phyloP scores from a whole-genome alignment of 2,888 invertebrate species.

The Drosophila nr. perissopoda region DNA sequence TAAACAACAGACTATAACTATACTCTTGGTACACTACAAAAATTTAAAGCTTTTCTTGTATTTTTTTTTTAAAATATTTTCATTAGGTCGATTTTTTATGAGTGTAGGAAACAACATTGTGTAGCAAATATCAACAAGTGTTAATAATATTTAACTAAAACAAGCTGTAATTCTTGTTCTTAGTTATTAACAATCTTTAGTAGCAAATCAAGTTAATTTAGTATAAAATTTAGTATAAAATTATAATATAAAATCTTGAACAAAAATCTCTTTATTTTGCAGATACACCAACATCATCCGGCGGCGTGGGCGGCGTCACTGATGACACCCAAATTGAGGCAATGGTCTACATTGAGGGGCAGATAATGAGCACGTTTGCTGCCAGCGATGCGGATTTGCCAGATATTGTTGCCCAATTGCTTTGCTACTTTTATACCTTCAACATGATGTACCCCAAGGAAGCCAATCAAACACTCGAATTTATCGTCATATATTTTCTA shows the following conservation, averaged over 20 bases:
- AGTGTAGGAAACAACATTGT: too few species aligned
- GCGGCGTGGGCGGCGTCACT: slow-evolving; percentile 11
- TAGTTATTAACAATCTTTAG: neutral
- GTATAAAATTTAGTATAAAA: too few species aligned
- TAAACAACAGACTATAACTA: neutral
- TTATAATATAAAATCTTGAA: neutral
- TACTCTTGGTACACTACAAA: neutral
- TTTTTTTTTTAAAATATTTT: neutral
- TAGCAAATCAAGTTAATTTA: neutral
- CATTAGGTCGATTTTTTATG: neutral
- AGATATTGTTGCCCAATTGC: slow-evolving; percentile 69
- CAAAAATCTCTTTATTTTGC: neutral
- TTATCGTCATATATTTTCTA: slow-evolving; percentile 74
- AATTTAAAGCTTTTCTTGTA: too few species aligned
- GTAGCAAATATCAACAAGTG: neutral
- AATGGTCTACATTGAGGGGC: slow-evolving; percentile 72
- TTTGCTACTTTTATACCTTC: slow-evolving; percentile 79
- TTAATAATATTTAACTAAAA: neutral
- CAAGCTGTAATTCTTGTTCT: too few species aligned
- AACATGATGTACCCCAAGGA: slow-evolving; percentile 80
- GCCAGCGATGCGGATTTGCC: slow-evolving; percentile 66
- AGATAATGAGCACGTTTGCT: slow-evolving; percentile 69
- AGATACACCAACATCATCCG: slow-evolving; percentile 45
- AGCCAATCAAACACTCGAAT: slow-evolving; percentile 80
- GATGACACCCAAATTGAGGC: slow-evolving; percentile 55